phyloP scores from a whole-genome alignment of 2,888 invertebrate genomes.

The Leptinotarsa rubiginosa region DNA sequence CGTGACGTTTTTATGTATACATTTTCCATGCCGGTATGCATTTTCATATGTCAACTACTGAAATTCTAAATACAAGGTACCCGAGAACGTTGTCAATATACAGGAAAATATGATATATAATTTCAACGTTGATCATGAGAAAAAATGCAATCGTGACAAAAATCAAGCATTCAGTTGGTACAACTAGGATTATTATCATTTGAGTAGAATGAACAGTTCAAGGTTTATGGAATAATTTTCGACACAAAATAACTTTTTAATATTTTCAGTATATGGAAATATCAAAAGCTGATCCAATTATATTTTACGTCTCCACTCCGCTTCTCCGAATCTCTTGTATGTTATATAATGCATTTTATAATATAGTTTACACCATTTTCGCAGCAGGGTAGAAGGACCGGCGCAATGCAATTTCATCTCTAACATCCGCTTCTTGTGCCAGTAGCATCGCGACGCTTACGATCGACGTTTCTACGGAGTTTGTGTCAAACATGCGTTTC shows the following conservation, averaged over 20 bases:
- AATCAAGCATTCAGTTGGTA: too few species aligned
- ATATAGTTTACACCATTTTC: conserved; percentile 18
- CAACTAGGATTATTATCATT: too few species aligned
- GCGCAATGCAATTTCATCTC: conserved; percentile 16
- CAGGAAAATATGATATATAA: too few species aligned
- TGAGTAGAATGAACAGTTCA: too few species aligned
- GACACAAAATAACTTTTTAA: not conserved
- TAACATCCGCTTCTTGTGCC: conserved; percentile 14
- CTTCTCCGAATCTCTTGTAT: not conserved
- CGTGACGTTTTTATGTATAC: too few species aligned
- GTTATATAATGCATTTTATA: conserved; percentile 20
- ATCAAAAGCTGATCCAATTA: not conserved
- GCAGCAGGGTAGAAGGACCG: conserved; percentile 14
- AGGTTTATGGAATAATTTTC: too few species aligned
- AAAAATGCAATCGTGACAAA: too few species aligned
- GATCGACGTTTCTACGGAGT: not conserved
- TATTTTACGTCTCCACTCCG: not conserved
- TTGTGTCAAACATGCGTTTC: not conserved
- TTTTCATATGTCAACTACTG: too few species aligned
- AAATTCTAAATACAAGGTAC: too few species aligned
- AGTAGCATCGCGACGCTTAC: conserved; percentile 9
- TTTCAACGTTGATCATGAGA: too few species aligned
- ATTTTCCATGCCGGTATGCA: too few species aligned
- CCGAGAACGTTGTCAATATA: too few species aligned
- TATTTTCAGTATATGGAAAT: conserved; percentile 1